A percentile compares a stretch with the other conserved stretches of the same genome.
Evolutionary conservation across 2,888 invertebrate genomes (phyloP).

Genomic region (Hydrotaea diabolus): DNA sequence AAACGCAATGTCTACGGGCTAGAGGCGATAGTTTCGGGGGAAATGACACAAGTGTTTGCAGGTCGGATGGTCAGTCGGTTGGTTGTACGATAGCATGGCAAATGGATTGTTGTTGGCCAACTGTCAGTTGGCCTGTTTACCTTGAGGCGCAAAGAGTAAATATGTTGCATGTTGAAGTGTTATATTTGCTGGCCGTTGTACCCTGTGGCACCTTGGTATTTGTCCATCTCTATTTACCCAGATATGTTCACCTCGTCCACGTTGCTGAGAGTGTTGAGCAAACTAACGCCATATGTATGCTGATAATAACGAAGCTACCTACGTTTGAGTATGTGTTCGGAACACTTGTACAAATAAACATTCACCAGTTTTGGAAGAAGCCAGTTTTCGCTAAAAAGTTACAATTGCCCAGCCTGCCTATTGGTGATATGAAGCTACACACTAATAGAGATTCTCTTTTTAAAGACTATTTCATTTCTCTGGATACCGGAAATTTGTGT

Average conservation of each 20-base stretch:
- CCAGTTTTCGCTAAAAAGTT: too few species aligned
- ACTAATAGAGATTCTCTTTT: too few species aligned
- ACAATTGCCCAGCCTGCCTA: too few species aligned
- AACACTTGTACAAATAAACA: too few species aligned
- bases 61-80: neutral
- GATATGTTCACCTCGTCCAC: slow-evolving; percentile 4
- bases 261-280: neutral
- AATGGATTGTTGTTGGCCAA: neutral
- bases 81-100: too few species aligned
- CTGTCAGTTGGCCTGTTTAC: slow-evolving; percentile 28
- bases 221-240: slow-evolving; percentile 6
- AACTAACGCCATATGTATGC: neutral
- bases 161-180: slow-evolving; percentile 31
- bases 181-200: neutral
- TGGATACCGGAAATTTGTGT: too few species aligned
- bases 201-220: slow-evolving; percentile 2
- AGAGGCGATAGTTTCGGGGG: neutral
- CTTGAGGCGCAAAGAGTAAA: slow-evolving; percentile 20
- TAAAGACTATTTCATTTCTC: too few species aligned
- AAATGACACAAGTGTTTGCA: neutral
- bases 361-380: too few species aligned
- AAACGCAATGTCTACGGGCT: neutral
- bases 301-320: neutral
- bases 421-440: too few species aligned
- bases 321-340: neutral